Evolutionary conservation across 2,888 invertebrate genomes (phyloP), one percentile per base, ranked within the genome.

Genomic region (Cheilosia soror): DNA sequence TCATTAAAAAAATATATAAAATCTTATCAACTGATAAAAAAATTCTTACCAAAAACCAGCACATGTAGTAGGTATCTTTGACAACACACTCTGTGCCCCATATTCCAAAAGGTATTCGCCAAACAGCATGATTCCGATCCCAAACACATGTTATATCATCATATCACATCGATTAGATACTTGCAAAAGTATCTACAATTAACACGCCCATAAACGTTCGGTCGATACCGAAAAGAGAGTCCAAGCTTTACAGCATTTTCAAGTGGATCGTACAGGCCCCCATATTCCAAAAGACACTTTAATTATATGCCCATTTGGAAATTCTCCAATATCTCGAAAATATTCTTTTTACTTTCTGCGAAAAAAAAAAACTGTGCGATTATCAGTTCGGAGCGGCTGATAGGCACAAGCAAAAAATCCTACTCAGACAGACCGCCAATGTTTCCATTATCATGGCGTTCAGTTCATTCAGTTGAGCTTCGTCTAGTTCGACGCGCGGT

Each of bases 371-470:
- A n/a, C n/a, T 44, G 7, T n/a, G 47, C 3, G 37, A 75, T 75
- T 66, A 66, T 76, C 68, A 60, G 66, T 29, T 76, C 25, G 63
- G 27, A 73, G 25, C 55, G 31, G 42, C 44, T 49, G 65, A 75
- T 75, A 63, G 73, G 15, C 33, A 15, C 55, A 20, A 44, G 40
- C 20, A 31, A 25, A 63, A 63, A 25, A 29, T 37, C 9, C 37
- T 42, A 13, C 25, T 20, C 13, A 4, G 9, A 4, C 51, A 51
- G 33, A 37, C 47, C 58, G 57, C 44, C 63, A 66, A 66, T 42
- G 75, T 40, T 40, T 40, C 33, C 40, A 40, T 47, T 47, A 40
- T 49, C 57, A 44, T 27, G 20, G n/a, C 47, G 20, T 44, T 42
- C n/a, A 11, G 40, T 13, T 20, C 9, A 44, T 66, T 60, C 66